Percentiles rank a stretch among this genome's conserved stretches.
These are phyloP conservation scores for Lineus longissimus DNA, from an alignment of 1,140 invertebrate species.

Conservation along the genomic window DNA sequence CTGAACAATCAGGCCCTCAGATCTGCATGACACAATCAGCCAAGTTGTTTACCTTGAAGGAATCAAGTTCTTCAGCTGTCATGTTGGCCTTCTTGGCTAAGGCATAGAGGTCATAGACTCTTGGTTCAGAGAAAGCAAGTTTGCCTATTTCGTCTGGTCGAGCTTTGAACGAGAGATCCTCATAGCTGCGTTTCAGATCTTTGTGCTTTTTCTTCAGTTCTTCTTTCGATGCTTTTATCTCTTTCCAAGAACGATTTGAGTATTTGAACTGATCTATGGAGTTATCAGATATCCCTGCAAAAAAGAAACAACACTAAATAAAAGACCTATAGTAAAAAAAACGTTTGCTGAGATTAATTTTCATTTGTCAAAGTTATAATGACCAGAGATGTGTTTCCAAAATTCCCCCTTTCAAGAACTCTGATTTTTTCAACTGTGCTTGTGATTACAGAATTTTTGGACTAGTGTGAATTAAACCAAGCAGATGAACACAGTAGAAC, in stretches of 20 bases:
- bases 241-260: conserved; percentile 13
- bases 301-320: background rate
- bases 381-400: no score
- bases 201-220: conserved; percentile 67
- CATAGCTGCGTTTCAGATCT: conserved; percentile 75
- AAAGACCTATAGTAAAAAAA: background rate
- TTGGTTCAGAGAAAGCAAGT: conserved; percentile 82
- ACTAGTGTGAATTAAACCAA: no score
- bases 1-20: conserved; percentile 4
- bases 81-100: conserved; percentile 76
- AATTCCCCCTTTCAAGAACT: no score
- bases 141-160: conserved; percentile 65
- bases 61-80: conserved; percentile 73
- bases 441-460: no score
- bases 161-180: conserved; percentile 70
- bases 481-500: no score
- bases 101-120: conserved; percentile 83
- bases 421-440: no score
- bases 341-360: no score
- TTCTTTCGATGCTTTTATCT: conserved; percentile 24
- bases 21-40: background rate
- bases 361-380: no score
- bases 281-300: conserved; percentile 30
- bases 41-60: conserved; percentile 70
- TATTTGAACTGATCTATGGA: conserved; percentile 24